Percentiles rank a stretch among this genome's conserved stretches.
Conservation (phyloP, 2,113 vertebrate species). For the Xerus inauris region DNA sequence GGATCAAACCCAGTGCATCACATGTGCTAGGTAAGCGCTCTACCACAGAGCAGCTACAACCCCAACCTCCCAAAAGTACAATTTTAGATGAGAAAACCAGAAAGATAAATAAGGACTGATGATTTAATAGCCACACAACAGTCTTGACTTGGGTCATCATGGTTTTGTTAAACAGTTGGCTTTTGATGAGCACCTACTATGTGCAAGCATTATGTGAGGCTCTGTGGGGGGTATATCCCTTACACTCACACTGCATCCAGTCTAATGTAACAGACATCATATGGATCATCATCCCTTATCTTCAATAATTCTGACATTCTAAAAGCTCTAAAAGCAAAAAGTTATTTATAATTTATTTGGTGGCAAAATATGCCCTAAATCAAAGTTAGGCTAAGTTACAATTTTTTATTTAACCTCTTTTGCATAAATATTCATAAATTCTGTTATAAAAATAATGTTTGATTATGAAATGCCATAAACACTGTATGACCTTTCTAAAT, state of each 20-base stretch:
- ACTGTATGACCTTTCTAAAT: slow-evolving; percentile 2
- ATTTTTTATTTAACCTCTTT: slow-evolving; percentile 10
- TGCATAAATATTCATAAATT: slow-evolving; percentile 8
- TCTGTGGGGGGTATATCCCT: not conserved
- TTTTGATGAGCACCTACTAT: not conserved
- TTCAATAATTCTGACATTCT: slow-evolving; percentile 42
- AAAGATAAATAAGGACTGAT: not conserved
- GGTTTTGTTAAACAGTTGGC: not conserved
- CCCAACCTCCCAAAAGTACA: too few species aligned
- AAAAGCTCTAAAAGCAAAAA: slow-evolving; percentile 29
- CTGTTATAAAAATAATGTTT: not conserved
- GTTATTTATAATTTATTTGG: slow-evolving; percentile 6
- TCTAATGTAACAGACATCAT: not conserved
- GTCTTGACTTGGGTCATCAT: not conserved
- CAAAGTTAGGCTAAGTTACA: slow-evolving; percentile 9
- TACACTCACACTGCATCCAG: not conserved
- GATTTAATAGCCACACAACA: not conserved
- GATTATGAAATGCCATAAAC: not conserved
- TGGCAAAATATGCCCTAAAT: not conserved
- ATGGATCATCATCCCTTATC: not conserved
- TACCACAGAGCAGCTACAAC: too few species aligned
- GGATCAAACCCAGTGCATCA: too few species aligned
- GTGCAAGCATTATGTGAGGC: not conserved
- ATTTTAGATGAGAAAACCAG: slow-evolving; percentile 41
- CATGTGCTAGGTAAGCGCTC: too few species aligned